phyloP scores from a whole-genome alignment of 2,797 vertebrate genomes.

The Sebastes iracundus region DNA sequence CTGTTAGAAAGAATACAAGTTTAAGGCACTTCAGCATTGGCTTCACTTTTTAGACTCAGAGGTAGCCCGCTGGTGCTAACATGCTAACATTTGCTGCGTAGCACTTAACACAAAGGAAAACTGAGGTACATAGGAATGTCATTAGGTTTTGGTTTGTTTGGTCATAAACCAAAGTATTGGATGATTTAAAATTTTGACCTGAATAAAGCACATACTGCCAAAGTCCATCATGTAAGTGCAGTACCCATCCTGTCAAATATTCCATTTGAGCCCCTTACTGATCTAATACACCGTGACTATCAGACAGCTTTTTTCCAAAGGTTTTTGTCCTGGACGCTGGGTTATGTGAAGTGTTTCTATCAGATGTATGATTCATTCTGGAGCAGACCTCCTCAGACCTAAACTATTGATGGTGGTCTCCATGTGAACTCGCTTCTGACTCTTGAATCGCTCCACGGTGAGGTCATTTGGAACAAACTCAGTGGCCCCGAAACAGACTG shows the following conservation, averaged over 20 bases:
- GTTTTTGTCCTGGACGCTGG: not conserved
- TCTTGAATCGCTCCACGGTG: constrained; percentile 47
- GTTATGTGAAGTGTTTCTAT: not conserved
- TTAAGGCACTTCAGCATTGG: too few species aligned
- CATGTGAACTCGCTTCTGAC: constrained; percentile 46
- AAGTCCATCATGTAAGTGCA: not conserved
- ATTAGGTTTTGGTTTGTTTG: not conserved
- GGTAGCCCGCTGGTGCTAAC: not conserved
- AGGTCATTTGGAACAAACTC: constrained; percentile 61
- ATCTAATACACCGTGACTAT: not conserved
- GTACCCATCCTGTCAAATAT: not conserved
- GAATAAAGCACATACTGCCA: not conserved
- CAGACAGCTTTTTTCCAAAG: not conserved
- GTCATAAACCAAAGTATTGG: not conserved
- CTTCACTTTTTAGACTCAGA: too few species aligned
- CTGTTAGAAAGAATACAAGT: too few species aligned
- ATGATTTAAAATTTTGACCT: not conserved
- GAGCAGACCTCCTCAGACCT: constrained; percentile 8
- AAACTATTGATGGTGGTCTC: constrained; percentile 56
- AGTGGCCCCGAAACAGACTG: constrained; percentile 23
- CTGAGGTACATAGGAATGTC: not conserved
- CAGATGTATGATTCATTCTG: constrained; percentile 18
- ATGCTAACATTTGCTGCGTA: not conserved
- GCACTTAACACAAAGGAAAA: not conserved
- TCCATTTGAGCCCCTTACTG: not conserved